Base-by-base conservation (phyloP, 2,888 invertebrate species). In the Acanthosepion pharaonis region DNA sequence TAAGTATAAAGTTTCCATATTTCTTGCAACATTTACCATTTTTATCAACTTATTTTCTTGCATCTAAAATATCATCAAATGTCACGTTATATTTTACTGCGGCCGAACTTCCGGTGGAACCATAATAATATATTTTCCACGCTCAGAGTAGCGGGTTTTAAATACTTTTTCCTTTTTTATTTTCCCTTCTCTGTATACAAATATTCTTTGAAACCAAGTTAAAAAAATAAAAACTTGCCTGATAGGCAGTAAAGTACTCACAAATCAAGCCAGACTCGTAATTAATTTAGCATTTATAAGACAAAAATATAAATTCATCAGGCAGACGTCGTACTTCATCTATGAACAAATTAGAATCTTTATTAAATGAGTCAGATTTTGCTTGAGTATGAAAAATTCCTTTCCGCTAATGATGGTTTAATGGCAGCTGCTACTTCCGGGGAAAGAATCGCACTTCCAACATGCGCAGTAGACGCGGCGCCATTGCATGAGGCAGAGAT, bases 401-500 rank as follows among this genome's bases (percentile, higher is more conserved):
- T n/a, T 78, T 33, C n/a, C n/a, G 78, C n/a, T 78, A 78, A 78
- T 78, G 78, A 78, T 78, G 78, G 78, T 78, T 78, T 33, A 78
- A 78, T 78, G n/a, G 78, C 78, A 78, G 78, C 78, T 78, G n/a
- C 78, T 78, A 78, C n/a, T 78, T 78, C 78, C 78, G n/a, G 33
- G 11, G 78, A 78, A n/a, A n/a, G 33, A 15, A 78, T 78, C n/a
- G n/a, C 8, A 15, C n/a, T 78, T 78, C 11, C n/a, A 18, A 33
- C n/a, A 78, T 78, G 78, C 78, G 78, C n/a, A 78, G 33, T n/a
- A 78, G 78, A 78, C 78, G 78, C 78, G 78, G 33, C 78, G 78
- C 78, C 33, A n/a, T 78, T 78, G 78, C 78, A 78, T 15, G n/a
- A 78, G 78, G 78, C 8, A n/a, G 18, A 15, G 78, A 78, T 78